phyloP scores from a whole-genome alignment of 2,113 vertebrate species.

The Anser brachyrhynchus region DNA sequence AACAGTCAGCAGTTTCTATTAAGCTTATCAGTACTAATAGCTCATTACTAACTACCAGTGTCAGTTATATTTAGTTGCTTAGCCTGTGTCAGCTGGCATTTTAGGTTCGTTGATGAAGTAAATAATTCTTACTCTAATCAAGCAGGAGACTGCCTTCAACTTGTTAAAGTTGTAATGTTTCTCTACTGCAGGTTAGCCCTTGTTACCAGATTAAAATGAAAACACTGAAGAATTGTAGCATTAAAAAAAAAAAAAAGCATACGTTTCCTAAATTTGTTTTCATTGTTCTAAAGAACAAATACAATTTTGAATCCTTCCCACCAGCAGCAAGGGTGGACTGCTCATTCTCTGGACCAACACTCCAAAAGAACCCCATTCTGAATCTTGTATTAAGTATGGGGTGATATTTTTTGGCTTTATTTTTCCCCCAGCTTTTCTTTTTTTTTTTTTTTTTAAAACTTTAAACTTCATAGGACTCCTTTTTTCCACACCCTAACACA shows the following conservation, averaged over 20 bases:
- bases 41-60: background rate
- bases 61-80: background rate
- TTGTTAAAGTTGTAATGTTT: background rate
- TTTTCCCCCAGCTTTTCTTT: too few relatives aligned
- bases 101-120: background rate
- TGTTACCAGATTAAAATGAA: background rate
- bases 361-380: background rate
- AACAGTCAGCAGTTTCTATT: background rate
- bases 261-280: too few relatives aligned
- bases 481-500: background rate
- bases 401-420: background rate
- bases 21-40: background rate
- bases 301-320: background rate
- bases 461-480: background rate
- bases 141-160: background rate
- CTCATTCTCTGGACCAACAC: rapidly evolving
- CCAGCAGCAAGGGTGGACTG: background rate
- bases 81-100: background rate
- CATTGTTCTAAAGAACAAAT: background rate
- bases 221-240: background rate
- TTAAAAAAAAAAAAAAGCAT: background rate
- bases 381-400: background rate
- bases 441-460: background rate
- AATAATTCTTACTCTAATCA: background rate
- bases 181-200: background rate